phyloP scores from a whole-genome alignment of 2,888 invertebrate genomes.

The Omphaloscelis lunosa region DNA sequence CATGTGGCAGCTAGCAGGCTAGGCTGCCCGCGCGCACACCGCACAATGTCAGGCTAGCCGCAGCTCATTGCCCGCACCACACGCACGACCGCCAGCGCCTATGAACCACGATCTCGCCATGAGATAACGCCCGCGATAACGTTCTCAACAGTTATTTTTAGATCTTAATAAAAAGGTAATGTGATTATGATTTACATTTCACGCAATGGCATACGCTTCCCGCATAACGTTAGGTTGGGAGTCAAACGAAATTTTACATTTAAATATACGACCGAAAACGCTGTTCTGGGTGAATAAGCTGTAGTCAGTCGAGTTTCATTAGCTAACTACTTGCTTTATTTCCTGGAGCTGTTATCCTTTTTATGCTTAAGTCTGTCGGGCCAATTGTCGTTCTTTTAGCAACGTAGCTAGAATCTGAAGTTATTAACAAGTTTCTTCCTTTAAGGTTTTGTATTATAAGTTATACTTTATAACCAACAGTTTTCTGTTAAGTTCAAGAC shows the following conservation, averaged over 20 bases:
- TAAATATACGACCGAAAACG: slow-evolving; percentile 26
- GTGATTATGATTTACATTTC: slow-evolving; percentile 79
- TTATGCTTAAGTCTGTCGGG: slow-evolving; percentile 26
- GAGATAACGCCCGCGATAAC: slow-evolving; percentile 89
- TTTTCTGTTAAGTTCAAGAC: not conserved
- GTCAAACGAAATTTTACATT: slow-evolving; percentile 28
- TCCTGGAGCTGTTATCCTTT: slow-evolving; percentile 49
- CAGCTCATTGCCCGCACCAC: slow-evolving; percentile 62
- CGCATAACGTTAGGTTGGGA: slow-evolving; percentile 33
- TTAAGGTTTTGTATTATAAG: not conserved
- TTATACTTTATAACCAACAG: not conserved
- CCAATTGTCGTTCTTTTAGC: slow-evolving; percentile 13
- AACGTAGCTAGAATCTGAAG: slow-evolving; percentile 1
- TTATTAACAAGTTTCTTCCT: not conserved
- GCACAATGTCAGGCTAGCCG: slow-evolving; percentile 52
- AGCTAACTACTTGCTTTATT: slow-evolving; percentile 47
- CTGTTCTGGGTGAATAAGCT: slow-evolving; percentile 15
- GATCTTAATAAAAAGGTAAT: slow-evolving; percentile 87
- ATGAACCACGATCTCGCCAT: slow-evolving; percentile 82
- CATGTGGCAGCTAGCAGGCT: slow-evolving; percentile 54
- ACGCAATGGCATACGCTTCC: slow-evolving; percentile 67
- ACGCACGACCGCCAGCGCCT: slow-evolving; percentile 66
- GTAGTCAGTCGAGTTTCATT: slow-evolving; percentile 48
- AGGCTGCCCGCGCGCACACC: slow-evolving; percentile 49
- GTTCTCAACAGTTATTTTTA: slow-evolving; percentile 85